These are phyloP conservation scores for Megalonaias nervosa DNA, from an alignment of 1,140 invertebrate genomes.

Conservation along the genomic window DNA sequence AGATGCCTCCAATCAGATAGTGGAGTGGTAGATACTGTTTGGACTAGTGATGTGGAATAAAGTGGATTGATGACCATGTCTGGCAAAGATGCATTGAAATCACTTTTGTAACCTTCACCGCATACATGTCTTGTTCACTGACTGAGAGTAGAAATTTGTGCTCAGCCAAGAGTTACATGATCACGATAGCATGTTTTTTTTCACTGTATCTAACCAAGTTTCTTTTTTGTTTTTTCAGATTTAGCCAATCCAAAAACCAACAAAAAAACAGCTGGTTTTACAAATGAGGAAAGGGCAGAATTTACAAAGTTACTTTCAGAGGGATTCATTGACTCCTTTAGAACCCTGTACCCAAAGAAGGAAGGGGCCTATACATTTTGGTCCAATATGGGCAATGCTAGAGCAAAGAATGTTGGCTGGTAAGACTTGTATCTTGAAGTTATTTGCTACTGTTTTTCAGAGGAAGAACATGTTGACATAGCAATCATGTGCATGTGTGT, in stretches of 20 bases:
- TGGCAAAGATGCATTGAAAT: too few relatives aligned
- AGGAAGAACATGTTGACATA: not conserved
- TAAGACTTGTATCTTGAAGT: slow-evolving; percentile 69
- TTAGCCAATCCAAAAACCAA: slow-evolving; percentile 95
- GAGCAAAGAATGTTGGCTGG: slow-evolving; percentile 96
- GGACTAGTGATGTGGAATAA: too few relatives aligned
- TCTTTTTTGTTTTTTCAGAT: slow-evolving; percentile 76
- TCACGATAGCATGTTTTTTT: not conserved
- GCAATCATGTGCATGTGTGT: not conserved
- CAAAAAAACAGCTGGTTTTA: slow-evolving; percentile 93
- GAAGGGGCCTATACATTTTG: slow-evolving; percentile 94
- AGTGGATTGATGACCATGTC: too few relatives aligned
- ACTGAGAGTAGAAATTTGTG: too few relatives aligned
- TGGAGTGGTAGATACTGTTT: too few relatives aligned
- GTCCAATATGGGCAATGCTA: slow-evolving; percentile 89
- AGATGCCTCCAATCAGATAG: too few relatives aligned
- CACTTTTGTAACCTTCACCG: too few relatives aligned
- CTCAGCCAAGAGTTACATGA: not conserved
- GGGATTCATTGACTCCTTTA: slow-evolving; percentile 81
- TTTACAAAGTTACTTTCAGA: slow-evolving; percentile 86
- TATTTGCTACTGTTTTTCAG: not conserved
- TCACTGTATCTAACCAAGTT: not conserved
- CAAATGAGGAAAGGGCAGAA: slow-evolving; percentile 90
- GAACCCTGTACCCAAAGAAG: slow-evolving; percentile 89
- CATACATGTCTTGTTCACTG: too few relatives aligned